phyloP scores from a whole-genome alignment of 2,113 vertebrate species.

The Haemorhous mexicanus region DNA sequence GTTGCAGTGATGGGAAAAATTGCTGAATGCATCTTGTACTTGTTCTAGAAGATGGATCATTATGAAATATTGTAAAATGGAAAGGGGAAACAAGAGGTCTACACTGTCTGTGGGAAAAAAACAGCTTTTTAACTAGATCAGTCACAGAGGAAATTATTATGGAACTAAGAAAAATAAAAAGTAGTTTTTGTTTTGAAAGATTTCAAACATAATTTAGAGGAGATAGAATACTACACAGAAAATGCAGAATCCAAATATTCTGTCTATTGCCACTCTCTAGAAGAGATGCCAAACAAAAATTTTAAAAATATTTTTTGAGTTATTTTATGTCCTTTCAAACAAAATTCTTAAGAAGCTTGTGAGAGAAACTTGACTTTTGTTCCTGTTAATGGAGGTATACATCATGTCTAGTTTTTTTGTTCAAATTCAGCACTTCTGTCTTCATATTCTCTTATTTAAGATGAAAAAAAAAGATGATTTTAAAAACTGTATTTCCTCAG shows the following conservation, averaged over 20 bases:
- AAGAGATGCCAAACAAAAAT: background rate
- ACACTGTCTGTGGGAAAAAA: background rate
- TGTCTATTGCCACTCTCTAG: background rate
- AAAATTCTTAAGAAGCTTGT: background rate
- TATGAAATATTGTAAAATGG: background rate
- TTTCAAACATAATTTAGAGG: background rate
- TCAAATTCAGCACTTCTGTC: background rate
- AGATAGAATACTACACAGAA: background rate
- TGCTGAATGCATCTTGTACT: constrained; percentile 5
- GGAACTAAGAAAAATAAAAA: background rate
- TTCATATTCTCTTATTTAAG: background rate
- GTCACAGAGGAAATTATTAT: background rate
- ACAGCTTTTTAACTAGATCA: background rate
- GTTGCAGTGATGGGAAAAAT: constrained; percentile 2
- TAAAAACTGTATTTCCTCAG: background rate
- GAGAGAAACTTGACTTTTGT: background rate
- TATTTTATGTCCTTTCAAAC: background rate
- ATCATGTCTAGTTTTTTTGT: background rate
- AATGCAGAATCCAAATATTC: background rate
- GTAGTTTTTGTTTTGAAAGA: background rate
- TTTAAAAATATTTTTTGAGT: background rate
- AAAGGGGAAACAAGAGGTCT: background rate
- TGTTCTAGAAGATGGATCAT: background rate
- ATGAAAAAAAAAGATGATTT: background rate
- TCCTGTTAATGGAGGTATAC: background rate